phyloP scores from a whole-genome alignment of 1,140 invertebrate species.

The Calosoma granatense region DNA sequence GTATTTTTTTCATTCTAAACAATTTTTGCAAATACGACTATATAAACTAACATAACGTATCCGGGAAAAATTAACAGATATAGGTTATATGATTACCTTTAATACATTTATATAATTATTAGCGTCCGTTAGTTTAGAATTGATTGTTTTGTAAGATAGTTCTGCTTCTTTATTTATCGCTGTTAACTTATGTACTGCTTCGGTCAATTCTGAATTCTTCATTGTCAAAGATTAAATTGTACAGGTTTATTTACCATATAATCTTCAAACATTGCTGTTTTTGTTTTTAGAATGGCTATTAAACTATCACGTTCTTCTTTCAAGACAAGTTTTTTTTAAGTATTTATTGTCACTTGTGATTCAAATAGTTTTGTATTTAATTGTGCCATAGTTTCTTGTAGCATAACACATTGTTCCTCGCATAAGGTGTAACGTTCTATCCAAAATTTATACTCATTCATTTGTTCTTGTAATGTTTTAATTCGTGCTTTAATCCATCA shows the following conservation, averaged over 20 bases:
- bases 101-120: too few relatives aligned
- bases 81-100: too few relatives aligned
- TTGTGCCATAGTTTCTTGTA: too few relatives aligned
- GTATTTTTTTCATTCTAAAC: too few relatives aligned
- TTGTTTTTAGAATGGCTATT: neutral
- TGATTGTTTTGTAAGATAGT: neutral
- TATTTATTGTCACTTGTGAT: neutral
- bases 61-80: too few relatives aligned
- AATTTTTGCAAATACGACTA: too few relatives aligned
- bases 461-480: neutral
- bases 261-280: slow-evolving; percentile 1
- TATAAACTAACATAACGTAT: too few relatives aligned
- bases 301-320: neutral
- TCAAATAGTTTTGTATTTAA: too few relatives aligned
- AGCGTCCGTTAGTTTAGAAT: too few relatives aligned
- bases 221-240: neutral
- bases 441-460: neutral
- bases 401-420: neutral
- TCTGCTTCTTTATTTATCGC: neutral
- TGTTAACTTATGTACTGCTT: neutral
- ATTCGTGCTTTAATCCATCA: neutral
- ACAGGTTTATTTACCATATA: neutral
- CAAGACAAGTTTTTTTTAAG: too few relatives aligned
- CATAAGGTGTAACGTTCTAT: neutral
- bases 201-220: neutral